phyloP scores from a whole-genome alignment of 2,797 vertebrate genomes.

The Sebastes melanostomus region DNA sequence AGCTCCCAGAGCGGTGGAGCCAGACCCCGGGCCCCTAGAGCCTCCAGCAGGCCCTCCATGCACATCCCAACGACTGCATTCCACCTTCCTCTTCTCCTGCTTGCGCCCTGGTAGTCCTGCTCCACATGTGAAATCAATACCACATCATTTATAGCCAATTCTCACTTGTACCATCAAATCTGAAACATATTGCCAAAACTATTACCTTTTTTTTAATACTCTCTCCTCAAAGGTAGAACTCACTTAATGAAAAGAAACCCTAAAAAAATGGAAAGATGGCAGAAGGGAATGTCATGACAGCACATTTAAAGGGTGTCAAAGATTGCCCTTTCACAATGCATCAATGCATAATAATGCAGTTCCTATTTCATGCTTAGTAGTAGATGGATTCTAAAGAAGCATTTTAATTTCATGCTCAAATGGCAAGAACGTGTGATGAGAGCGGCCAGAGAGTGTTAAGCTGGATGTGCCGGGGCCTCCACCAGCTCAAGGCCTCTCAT shows the following conservation, averaged over 20 bases:
- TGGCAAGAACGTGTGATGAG: conserved; percentile 64
- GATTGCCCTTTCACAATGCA: conserved; percentile 24
- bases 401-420: conserved; percentile 77
- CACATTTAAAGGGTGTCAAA: conserved; percentile 50
- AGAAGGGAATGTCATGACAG: conserved; percentile 47
- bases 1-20: conserved; percentile 70
- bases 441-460: conserved; percentile 61
- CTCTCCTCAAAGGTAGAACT: conserved; percentile 60
- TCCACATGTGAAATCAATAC: conserved; percentile 85
- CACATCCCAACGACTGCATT: conserved; percentile 65
- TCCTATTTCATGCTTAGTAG: conserved; percentile 47
- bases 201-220: conserved; percentile 60
- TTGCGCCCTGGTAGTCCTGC: conserved; percentile 52
- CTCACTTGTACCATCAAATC: conserved; percentile 80
- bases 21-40: conserved; percentile 52
- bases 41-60: conserved; percentile 49
- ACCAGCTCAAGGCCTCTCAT: conserved; percentile 62
- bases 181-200: conserved; percentile 76
- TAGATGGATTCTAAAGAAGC: conserved; percentile 56
- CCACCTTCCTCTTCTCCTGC: conserved; percentile 51
- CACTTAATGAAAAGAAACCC: conserved; percentile 17
- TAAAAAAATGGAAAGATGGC: conserved; percentile 21
- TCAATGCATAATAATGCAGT: conserved; percentile 31
- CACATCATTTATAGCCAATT: conserved; percentile 76
- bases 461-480: conserved; percentile 66